These are phyloP conservation scores for Bombyx mandarina DNA, from an alignment of 1,140 invertebrate genomes.

Conservation along the genomic window DNA sequence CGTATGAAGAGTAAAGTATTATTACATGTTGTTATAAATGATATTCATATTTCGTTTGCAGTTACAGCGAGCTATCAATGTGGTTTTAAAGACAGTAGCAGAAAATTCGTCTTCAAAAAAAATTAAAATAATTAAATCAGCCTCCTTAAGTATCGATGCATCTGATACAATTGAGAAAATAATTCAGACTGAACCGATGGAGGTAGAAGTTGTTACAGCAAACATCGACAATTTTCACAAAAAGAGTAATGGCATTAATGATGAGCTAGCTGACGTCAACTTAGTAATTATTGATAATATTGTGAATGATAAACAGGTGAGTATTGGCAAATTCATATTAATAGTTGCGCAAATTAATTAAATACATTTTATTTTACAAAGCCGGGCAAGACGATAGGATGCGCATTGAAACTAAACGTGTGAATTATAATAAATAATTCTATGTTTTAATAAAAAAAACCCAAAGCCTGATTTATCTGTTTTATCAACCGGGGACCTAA, in stretches of 20 bases:
- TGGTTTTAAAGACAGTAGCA: slow-evolving; percentile 17
- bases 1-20: too few relatives aligned
- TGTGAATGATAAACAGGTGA: slow-evolving; percentile 9
- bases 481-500: too few relatives aligned
- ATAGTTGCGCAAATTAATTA: too few relatives aligned
- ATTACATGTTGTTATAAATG: background rate
- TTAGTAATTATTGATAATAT: slow-evolving; percentile 2
- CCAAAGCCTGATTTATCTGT: too few relatives aligned
- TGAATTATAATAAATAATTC: too few relatives aligned
- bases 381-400: too few relatives aligned
- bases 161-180: slow-evolving; percentile 4
- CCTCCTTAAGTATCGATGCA: background rate
- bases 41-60: slow-evolving; percentile 7
- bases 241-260: too few relatives aligned
- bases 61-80: slow-evolving; percentile 15
- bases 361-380: too few relatives aligned
- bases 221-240: too few relatives aligned
- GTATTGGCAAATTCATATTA: slow-evolving; percentile 6
- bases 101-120: slow-evolving; percentile 10
- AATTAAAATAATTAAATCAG: slow-evolving; percentile 10
- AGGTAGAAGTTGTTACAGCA: slow-evolving; percentile 2
- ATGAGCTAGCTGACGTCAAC: too few relatives aligned
- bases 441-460: too few relatives aligned
- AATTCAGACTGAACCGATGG: slow-evolving; percentile 3
- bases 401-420: too few relatives aligned